A percentile compares a stretch with the other conserved stretches of the same genome.
These are phyloP conservation scores for Erebia aethiops DNA, from an alignment of 2,888 invertebrate species.

Conservation along the genomic window DNA sequence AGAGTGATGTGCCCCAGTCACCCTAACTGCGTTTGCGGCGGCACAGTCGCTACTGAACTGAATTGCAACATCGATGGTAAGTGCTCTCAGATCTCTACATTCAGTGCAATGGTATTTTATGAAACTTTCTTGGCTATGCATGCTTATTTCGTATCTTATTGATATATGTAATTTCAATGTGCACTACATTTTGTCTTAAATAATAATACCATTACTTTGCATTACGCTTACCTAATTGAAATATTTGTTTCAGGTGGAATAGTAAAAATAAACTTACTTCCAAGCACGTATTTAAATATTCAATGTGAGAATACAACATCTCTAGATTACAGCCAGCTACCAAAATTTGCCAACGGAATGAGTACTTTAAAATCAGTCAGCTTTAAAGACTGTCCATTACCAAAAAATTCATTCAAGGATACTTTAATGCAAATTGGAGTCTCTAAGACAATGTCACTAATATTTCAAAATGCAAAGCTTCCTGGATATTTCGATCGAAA, in stretches of 20 bases:
- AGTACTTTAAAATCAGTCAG: slow-evolving; percentile 73
- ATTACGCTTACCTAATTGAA: neutral
- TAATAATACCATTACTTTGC: neutral
- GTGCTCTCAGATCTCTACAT: slow-evolving; percentile 53
- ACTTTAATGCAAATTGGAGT: slow-evolving; percentile 75
- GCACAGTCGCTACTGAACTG: slow-evolving; percentile 73
- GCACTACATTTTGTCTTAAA: neutral
- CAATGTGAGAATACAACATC: slow-evolving; percentile 70
- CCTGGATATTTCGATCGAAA: slow-evolving; percentile 81
- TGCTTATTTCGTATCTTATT: too few species aligned
- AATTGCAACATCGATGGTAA: slow-evolving; percentile 79
- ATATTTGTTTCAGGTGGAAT: slow-evolving; percentile 65
- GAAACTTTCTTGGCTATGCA: too few species aligned
- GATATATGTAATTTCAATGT: too few species aligned
- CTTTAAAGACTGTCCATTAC: slow-evolving; percentile 81
- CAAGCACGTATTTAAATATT: slow-evolving; percentile 71
- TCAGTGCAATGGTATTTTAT: neutral
- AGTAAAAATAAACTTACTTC: slow-evolving; percentile 71
- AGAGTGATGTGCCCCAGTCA: slow-evolving; percentile 70
- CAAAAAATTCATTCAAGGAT: slow-evolving; percentile 75
- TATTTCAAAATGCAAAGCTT: slow-evolving; percentile 79
- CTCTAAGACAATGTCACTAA: slow-evolving; percentile 76
- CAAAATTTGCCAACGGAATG: slow-evolving; percentile 71
- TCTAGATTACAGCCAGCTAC: slow-evolving; percentile 72
- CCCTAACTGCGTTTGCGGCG: slow-evolving; percentile 78